These are phyloP conservation scores for Lydus trimaculatus DNA, from an alignment of 2,888 invertebrate species.

Conservation along the genomic window DNA sequence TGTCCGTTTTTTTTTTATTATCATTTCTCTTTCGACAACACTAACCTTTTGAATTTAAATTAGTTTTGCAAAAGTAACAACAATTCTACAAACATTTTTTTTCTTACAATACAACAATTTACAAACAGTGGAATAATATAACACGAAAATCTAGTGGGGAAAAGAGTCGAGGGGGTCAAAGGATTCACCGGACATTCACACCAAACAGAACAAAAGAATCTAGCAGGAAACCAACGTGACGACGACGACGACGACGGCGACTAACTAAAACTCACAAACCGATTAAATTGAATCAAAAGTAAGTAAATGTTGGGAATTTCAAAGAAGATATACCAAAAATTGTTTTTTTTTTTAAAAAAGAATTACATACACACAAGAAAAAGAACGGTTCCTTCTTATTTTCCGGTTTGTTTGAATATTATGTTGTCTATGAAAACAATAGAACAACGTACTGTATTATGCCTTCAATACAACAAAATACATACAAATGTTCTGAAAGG, in stretches of 20 bases:
- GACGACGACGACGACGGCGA: too few relatives aligned
- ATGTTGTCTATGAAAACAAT: slow-evolving; percentile 8
- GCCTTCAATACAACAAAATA: neutral
- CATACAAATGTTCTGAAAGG: neutral
- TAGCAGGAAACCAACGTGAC: slow-evolving; percentile 7
- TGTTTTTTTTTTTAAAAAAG: too few relatives aligned
- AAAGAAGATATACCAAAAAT: too few relatives aligned
- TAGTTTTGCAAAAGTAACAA: neutral
- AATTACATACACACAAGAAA: neutral
- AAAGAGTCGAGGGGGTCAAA: neutral
- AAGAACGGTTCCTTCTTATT: neutral
- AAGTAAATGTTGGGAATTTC: neutral
- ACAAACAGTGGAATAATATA: neutral
- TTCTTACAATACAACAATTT: neutral
- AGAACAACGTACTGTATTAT: slow-evolving; percentile 12
- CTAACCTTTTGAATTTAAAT: neutral
- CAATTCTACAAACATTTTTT: neutral
- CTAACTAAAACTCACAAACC: slow-evolving; percentile 1
- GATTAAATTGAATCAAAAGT: slow-evolving; percentile 1
- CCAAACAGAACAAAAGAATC: slow-evolving; percentile 6
- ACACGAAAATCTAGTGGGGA: neutral
- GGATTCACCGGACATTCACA: slow-evolving; percentile 7
- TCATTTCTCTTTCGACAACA: neutral
- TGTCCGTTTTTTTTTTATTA: neutral
- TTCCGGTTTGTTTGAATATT: neutral